Evolutionary conservation across 2,888 invertebrate species (phyloP), one percentile per base, ranked within the genome.

Genomic region (Scaptomyza tumidula): DNA sequence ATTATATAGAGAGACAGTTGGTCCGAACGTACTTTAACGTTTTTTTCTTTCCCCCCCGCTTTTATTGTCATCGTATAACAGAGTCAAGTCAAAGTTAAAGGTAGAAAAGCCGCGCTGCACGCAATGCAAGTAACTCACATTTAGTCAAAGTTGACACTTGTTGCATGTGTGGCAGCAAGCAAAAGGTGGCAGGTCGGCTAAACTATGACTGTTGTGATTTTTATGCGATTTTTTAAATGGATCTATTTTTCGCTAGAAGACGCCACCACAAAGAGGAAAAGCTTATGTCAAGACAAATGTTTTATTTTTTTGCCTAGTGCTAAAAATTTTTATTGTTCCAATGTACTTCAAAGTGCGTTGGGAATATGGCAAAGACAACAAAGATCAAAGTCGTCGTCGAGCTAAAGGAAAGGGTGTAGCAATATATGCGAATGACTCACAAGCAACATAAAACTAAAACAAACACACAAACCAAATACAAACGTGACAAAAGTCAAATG

Each of bases 1-100:
- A 71, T 80, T 79, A 78, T 68, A 74, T 59, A 67, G 79, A 75
- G 83, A 75, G 89, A 87, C 89, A 89, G 89, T 89, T 85, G 82
- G 83, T 39, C 67, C 67, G 58, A 63, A 61, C 55, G 45, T 16
- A 59, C 19, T 19, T 19, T 19, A 19, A 19, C 19, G 19, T 55
- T 71, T 59, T 71, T 67, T 68, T 58, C 6, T 67, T 68, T 58
- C 6, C 6, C 6, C 37, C 29, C 59, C 57, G 70, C 55, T 49
- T 75, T 83, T 83, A 88, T 83, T 84, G 86, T 87, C 79, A 81
- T 71, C 54, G 67, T 80, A 74, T 80, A 74, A 74, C 69, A 56
- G 63, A 66, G 78, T 52, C 54, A 81, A 66, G 78, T 52, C 54
- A 81, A 62, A 81, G 82, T 89, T 69, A 58, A 82, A 82, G 89